phyloP scores from a whole-genome alignment of 1,140 invertebrate genomes.

The Anadara kagoshimensis region DNA sequence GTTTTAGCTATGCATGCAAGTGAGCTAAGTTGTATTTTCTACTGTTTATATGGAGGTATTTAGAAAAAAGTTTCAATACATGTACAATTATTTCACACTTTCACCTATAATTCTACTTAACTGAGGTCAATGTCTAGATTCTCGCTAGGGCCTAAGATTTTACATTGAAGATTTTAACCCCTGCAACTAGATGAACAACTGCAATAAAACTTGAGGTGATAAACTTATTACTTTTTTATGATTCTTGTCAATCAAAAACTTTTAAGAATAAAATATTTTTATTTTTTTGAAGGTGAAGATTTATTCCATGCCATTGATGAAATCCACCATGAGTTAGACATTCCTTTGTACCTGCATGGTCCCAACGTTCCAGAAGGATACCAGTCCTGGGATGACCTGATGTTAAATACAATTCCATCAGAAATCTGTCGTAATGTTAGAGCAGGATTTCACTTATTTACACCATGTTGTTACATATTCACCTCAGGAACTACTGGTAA shows the following conservation, averaged over 20 bases:
- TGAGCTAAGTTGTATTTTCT: no score
- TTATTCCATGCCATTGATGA: constrained; percentile 50
- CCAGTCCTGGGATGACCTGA: constrained; percentile 46
- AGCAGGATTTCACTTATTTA: constrained; percentile 8
- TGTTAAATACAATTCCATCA: constrained; percentile 29
- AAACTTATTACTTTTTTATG: not conserved
- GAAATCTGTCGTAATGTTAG: constrained; percentile 36
- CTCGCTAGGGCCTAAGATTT: no score
- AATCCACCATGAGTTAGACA: constrained; percentile 37
- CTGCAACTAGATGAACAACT: no score
- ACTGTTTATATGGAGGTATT: no score
- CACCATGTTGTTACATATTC: constrained; percentile 53
- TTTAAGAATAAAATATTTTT: not conserved
- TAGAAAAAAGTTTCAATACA: no score
- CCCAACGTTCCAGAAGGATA: constrained; percentile 17
- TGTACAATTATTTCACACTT: no score
- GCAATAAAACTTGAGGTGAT: no score
- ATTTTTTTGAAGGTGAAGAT: constrained; percentile 42
- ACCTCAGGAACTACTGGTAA: constrained; percentile 64
- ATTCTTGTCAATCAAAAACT: not conserved
- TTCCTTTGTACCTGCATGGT: constrained; percentile 57
- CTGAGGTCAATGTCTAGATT: no score
- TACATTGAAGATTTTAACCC: no score
- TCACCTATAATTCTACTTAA: no score
- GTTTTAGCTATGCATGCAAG: no score